Evolutionary conservation across 2,888 invertebrate genomes (phyloP).

Genomic region (Lottia gigantea): DNA sequence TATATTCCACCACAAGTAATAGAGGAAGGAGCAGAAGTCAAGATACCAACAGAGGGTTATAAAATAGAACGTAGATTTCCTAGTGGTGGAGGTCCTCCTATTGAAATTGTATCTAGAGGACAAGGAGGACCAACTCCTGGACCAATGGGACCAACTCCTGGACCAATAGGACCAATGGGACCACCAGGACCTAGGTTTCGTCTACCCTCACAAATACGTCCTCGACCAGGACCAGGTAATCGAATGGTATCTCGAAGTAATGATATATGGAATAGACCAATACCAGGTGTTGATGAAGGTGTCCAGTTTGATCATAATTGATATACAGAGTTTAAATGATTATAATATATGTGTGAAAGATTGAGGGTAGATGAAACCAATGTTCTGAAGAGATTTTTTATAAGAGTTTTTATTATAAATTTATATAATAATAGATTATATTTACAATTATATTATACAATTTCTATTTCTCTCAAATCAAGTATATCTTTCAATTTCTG

Average conservation of each 20-base stretch:
- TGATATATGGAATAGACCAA: neutral
- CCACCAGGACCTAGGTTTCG: neutral
- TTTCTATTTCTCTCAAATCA: neutral
- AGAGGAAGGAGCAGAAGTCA: neutral
- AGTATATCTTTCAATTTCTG: no score
- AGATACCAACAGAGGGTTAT: neutral
- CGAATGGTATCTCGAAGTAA: neutral
- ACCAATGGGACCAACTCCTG: neutral
- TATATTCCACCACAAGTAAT: neutral
- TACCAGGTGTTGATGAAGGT: neutral
- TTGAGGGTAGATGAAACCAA: no score
- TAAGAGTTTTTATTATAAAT: no score
- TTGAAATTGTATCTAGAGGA: neutral
- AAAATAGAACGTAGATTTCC: constrained; percentile 4
- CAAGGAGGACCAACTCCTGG: neutral
- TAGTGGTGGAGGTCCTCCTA: neutral
- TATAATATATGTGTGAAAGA: no score
- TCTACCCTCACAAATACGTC: neutral
- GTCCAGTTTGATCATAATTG: neutral
- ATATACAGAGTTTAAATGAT: neutral
- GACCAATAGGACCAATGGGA: neutral
- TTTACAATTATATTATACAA: neutral
- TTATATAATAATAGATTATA: no score
- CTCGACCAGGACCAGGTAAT: neutral
- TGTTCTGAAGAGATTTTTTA: no score